Percentiles rank a stretch among this genome's conserved stretches.
phyloP scores from a whole-genome alignment of 2,113 vertebrate genomes.

The Donacobius atricapilla region DNA sequence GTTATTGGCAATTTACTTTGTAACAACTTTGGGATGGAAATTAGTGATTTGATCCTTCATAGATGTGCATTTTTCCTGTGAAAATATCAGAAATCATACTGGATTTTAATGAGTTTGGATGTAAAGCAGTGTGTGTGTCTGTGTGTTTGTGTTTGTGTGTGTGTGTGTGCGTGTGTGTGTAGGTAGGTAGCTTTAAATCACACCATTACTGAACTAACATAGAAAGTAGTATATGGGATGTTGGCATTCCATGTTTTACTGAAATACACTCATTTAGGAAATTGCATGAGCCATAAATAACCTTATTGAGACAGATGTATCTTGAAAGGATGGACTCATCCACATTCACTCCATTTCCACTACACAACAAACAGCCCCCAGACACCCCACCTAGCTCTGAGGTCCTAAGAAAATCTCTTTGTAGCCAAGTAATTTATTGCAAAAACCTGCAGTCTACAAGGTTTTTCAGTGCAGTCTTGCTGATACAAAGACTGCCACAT shows the following conservation, averaged over 20 bases:
- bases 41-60: background rate
- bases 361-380: background rate
- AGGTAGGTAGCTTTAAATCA: background rate
- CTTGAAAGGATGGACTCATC: background rate
- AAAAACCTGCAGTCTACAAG: background rate
- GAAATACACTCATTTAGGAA: background rate
- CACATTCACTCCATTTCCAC: background rate
- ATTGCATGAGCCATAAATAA: background rate
- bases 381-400: background rate
- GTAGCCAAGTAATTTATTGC: background rate
- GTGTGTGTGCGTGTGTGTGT: too few relatives aligned
- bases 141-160: background rate
- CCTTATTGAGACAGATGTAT: background rate
- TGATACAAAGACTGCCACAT: background rate
- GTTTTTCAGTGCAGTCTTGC: background rate
- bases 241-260: background rate
- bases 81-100: background rate
- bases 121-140: background rate
- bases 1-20: background rate
- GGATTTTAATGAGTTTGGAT: background rate
- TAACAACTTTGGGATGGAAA: background rate
- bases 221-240: background rate
- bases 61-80: background rate
- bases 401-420: background rate
- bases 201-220: background rate